Conservation (phyloP, 2,888 invertebrate genomes). For the Mesochorus sp. region DNA sequence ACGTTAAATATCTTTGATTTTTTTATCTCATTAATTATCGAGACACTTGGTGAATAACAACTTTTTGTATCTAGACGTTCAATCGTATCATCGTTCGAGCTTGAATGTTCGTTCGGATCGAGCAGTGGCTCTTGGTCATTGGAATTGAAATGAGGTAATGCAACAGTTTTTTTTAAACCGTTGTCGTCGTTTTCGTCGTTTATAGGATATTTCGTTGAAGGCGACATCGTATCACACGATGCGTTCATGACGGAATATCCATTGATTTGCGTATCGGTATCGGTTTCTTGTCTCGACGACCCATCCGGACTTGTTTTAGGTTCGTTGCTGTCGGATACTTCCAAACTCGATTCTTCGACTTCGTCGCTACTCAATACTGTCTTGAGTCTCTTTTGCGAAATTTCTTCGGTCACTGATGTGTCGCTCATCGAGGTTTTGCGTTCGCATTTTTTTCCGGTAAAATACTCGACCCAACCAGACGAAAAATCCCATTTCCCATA, state of each 20-base stretch:
- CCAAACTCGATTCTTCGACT: too few relatives aligned
- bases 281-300: constrained; percentile 23
- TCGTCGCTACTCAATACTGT: background rate
- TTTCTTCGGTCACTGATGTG: too few relatives aligned
- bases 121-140: background rate
- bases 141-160: background rate
- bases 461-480: background rate
- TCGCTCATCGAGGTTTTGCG: background rate
- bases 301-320: background rate
- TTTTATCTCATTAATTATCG: constrained; percentile 46
- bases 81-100: background rate
- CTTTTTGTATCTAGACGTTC: background rate
- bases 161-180: background rate
- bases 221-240: background rate
- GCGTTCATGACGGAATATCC: background rate
- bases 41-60: background rate
- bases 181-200: background rate
- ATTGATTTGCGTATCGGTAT: background rate
- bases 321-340: constrained; percentile 36
- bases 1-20: constrained; percentile 34
- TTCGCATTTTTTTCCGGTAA: background rate
- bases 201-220: background rate
- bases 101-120: background rate
- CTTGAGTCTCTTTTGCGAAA: background rate
- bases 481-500: constrained; percentile 51